Conservation (phyloP, 1,140 invertebrate species). For the Drosophila busckii region DNA sequence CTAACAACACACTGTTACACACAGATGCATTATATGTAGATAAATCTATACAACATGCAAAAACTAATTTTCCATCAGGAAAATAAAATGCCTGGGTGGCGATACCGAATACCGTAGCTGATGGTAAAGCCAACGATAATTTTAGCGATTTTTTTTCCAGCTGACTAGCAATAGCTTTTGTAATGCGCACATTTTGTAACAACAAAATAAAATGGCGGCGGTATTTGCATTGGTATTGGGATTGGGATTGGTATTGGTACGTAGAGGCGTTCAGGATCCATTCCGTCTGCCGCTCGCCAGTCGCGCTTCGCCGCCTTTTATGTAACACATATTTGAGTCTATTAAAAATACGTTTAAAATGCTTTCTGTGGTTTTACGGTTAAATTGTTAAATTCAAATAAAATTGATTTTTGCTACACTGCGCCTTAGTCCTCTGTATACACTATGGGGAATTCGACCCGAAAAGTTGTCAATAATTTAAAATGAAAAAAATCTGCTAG, state of each 20-base stretch:
- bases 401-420: slow-evolving; percentile 74
- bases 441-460: no score
- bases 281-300: no score
- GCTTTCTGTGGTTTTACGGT: slow-evolving; percentile 78
- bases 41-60: slow-evolving; percentile 54
- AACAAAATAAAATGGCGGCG: slow-evolving; percentile 68
- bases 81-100: slow-evolving; percentile 51
- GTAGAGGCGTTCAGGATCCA: slow-evolving; percentile 15
- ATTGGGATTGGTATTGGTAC: slow-evolving; percentile 55
- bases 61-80: slow-evolving; percentile 70
- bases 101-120: slow-evolving; percentile 4
- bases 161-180: slow-evolving; percentile 56
- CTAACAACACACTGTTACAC: slow-evolving; percentile 11
- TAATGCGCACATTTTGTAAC: slow-evolving; percentile 71
- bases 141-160: slow-evolving; percentile 56
- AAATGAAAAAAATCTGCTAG: no score
- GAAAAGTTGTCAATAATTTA: no score
- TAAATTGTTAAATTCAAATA: slow-evolving; percentile 78
- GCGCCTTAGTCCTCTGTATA: no score
- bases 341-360: slow-evolving; percentile 79
- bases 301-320: slow-evolving; percentile 64
- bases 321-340: slow-evolving; percentile 78
- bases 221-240: slow-evolving; percentile 49
- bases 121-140: slow-evolving; percentile 52
- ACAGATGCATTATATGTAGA: slow-evolving; percentile 10